Percentiles rank a stretch among this genome's conserved stretches.
These are phyloP conservation scores for Hesperia comma DNA, from an alignment of 2,888 invertebrate species.

Conservation along the genomic window DNA sequence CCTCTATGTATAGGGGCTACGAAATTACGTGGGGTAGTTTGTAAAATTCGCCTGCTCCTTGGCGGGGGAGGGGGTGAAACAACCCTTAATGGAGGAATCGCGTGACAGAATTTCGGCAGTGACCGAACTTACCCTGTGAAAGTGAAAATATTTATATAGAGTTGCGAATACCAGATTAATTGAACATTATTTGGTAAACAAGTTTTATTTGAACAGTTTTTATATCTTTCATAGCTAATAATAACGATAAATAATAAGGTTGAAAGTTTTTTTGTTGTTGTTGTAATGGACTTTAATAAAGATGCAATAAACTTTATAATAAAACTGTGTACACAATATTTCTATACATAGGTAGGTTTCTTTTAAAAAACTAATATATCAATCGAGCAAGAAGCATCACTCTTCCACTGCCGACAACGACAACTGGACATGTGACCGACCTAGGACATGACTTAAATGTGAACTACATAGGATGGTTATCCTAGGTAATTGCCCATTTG, in stretches of 20 bases:
- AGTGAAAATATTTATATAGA: conserved; percentile 78
- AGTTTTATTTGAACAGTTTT: neutral
- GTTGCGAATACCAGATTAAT: conserved; percentile 51
- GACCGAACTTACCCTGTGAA: conserved; percentile 78
- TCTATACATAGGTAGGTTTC: no score
- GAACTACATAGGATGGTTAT: no score
- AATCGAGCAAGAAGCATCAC: no score
- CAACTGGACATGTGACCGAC: no score
- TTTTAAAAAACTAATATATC: no score
- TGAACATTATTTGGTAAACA: conserved; percentile 2
- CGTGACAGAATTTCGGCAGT: conserved; percentile 84
- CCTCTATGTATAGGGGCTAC: conserved; percentile 62
- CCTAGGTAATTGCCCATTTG: no score
- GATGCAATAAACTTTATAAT: no score
- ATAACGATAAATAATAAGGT: neutral
- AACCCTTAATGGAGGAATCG: conserved; percentile 82
- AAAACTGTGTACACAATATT: no score
- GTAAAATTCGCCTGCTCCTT: conserved; percentile 78
- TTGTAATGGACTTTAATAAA: no score
- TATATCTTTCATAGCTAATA: neutral
- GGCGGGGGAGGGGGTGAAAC: conserved; percentile 60
- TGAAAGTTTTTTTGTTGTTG: no score
- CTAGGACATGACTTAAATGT: no score
- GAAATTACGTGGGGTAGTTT: conserved; percentile 77
- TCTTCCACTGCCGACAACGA: no score